These are phyloP conservation scores for Prosapia bicincta DNA, from an alignment of 2,888 invertebrate genomes.

Conservation along the genomic window DNA sequence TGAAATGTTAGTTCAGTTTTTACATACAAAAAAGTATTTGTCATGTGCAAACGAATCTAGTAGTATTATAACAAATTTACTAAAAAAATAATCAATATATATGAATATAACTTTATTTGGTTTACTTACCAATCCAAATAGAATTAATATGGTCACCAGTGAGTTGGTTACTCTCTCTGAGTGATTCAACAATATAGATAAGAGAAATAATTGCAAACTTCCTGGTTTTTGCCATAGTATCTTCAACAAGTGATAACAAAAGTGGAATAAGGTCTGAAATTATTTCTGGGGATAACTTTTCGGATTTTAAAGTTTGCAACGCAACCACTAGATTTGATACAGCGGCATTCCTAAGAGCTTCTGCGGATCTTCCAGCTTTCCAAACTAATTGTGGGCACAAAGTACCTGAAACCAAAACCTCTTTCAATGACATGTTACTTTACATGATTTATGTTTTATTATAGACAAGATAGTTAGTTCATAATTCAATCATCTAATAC, in stretches of 20 bases:
- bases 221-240: conserved; percentile 59
- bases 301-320: conserved; percentile 11
- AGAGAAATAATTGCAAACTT: conserved; percentile 58
- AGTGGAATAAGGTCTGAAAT: conserved; percentile 52
- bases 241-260: conserved; percentile 59
- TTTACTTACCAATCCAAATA: conserved; percentile 59
- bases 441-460: too few species aligned
- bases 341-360: conserved; percentile 72
- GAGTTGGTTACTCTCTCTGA: conserved; percentile 46
- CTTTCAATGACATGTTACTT: too few species aligned
- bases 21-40: too few species aligned
- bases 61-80: too few species aligned
- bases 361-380: conserved; percentile 73
- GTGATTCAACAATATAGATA: conserved; percentile 42
- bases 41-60: too few species aligned
- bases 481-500: too few species aligned
- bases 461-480: too few species aligned
- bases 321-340: conserved; percentile 60
- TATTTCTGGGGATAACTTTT: neutral
- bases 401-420: conserved; percentile 51
- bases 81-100: too few species aligned
- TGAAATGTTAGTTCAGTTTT: too few species aligned
- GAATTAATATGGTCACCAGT: conserved; percentile 55
- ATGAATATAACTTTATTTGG: too few species aligned
- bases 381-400: conserved; percentile 72